Evolutionary conservation across 2,888 invertebrate genomes (phyloP).

Genomic region (Agrotis puta): DNA sequence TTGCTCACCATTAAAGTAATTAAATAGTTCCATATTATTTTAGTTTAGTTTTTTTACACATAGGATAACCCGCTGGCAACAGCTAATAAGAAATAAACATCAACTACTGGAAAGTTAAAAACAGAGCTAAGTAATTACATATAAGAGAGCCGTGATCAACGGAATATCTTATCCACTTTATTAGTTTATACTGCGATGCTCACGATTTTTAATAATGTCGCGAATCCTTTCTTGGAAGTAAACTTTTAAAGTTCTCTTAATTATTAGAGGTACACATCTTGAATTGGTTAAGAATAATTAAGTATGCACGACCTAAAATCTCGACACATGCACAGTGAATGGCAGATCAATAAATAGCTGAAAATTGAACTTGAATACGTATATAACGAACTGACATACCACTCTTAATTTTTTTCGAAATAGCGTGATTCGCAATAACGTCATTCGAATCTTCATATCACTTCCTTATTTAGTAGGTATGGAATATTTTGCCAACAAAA

Average conservation of each 20-base stretch:
- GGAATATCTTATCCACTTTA: background rate
- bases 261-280: background rate
- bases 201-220: conserved; percentile 27
- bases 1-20: conserved; percentile 27
- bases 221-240: background rate
- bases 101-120: background rate
- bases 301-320: too few species aligned
- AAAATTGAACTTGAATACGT: too few species aligned
- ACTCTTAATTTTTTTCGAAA: too few species aligned
- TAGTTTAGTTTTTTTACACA: too few species aligned
- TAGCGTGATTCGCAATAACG: too few species aligned
- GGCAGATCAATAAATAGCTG: too few species aligned
- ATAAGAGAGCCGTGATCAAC: background rate
- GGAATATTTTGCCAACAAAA: too few species aligned
- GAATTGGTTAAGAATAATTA: background rate
- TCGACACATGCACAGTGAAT: too few species aligned
- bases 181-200: background rate
- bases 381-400: too few species aligned
- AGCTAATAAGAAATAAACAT: background rate
- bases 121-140: background rate
- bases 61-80: too few species aligned
- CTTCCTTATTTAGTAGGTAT: too few species aligned
- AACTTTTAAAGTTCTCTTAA: background rate
- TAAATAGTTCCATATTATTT: conserved; percentile 2
- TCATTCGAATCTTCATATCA: too few species aligned